These are phyloP conservation scores for Manduca sexta DNA, from an alignment of 1,140 invertebrate species.

Conservation along the genomic window DNA sequence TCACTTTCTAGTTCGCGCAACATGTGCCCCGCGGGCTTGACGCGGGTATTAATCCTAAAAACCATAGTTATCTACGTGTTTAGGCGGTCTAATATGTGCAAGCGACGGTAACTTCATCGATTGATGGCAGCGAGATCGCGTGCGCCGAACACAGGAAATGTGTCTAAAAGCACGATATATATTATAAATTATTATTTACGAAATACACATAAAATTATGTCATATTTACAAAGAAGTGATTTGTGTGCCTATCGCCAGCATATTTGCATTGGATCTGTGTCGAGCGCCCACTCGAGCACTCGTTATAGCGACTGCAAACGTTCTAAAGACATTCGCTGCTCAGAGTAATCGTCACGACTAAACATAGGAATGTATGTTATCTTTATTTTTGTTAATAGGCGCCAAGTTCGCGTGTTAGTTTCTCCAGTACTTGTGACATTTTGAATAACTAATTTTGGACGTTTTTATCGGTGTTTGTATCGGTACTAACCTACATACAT, in stretches of 20 bases:
- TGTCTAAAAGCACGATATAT: constrained; percentile 22
- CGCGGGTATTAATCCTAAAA: no score
- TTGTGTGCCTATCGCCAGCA: constrained; percentile 42
- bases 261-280: constrained; percentile 58
- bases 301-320: constrained; percentile 29
- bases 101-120: neutral
- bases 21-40: constrained; percentile 12
- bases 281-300: constrained; percentile 42
- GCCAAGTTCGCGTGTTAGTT: constrained; percentile 7
- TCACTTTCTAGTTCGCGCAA: constrained; percentile 49
- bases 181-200: constrained; percentile 44
- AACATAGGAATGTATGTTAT: constrained; percentile 24
- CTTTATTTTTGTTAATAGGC: constrained; percentile 15
- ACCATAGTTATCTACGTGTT: constrained; percentile 15
- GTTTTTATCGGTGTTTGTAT: no score
- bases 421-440: constrained; percentile 1
- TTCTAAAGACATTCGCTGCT: constrained; percentile 20
- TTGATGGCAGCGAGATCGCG: no score
- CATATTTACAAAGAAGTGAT: constrained; percentile 13
- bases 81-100: constrained; percentile 11
- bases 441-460: no score
- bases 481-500: no score
- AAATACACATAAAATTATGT: constrained; percentile 18
- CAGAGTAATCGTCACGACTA: constrained; percentile 38
- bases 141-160: no score